Evolutionary conservation across 2,797 vertebrate species (phyloP).

Genomic region (Gouania willdenowi): DNA sequence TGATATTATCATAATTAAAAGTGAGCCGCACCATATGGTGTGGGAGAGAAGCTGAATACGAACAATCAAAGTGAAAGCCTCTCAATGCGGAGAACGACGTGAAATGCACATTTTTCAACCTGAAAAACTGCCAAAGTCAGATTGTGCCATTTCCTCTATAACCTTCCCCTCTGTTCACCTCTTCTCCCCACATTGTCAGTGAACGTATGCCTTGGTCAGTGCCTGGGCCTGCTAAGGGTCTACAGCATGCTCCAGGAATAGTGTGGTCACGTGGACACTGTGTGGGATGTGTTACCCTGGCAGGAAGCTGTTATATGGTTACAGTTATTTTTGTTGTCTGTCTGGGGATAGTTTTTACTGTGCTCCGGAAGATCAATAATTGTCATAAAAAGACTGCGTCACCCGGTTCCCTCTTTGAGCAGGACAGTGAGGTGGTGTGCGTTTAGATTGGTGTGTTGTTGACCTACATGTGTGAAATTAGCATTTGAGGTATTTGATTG

Average conservation of each 20-base stretch:
- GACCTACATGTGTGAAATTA: too few relatives aligned
- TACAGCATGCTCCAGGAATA: constrained; percentile 76
- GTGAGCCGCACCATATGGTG: constrained; percentile 75
- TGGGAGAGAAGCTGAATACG: constrained; percentile 66
- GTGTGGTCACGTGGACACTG: constrained; percentile 76
- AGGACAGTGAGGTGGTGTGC: constrained; percentile 58
- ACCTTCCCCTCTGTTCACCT: constrained; percentile 42
- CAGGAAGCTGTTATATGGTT: constrained; percentile 93
- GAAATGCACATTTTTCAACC: constrained; percentile 67
- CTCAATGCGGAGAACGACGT: constrained; percentile 57
- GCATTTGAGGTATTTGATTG: too few relatives aligned
- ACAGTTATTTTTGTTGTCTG: constrained; percentile 99
- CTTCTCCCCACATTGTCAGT: constrained; percentile 16
- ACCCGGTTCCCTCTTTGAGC: constrained; percentile 85
- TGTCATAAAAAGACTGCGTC: constrained; percentile 90
- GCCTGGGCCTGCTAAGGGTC: constrained; percentile 59
- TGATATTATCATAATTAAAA: constrained; percentile 82
- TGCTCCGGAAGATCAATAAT: constrained; percentile 91
- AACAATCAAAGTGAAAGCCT: constrained; percentile 81
- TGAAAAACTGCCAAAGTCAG: constrained; percentile 46
- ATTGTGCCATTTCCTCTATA: constrained; percentile 44
- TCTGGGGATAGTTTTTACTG: constrained; percentile 94
- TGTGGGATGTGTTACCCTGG: constrained; percentile 91
- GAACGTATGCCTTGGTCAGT: constrained; percentile 54
- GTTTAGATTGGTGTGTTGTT: constrained; percentile 53